Evolutionary conservation across 2,888 invertebrate genomes (phyloP).

Genomic region (Sphaerophoria taeniata): DNA sequence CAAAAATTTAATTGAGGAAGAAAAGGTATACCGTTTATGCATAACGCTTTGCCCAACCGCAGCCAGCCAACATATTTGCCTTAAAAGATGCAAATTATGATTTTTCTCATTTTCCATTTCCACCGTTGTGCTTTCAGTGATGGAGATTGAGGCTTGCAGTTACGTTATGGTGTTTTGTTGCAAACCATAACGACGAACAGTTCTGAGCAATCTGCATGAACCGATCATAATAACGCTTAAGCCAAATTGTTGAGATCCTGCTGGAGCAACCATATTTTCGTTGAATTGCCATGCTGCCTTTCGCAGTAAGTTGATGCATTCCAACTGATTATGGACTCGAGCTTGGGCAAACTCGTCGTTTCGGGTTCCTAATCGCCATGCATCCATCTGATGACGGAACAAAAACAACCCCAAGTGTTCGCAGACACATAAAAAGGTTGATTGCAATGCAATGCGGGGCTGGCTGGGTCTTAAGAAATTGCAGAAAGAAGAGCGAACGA

Average conservation of each 20-base stretch:
- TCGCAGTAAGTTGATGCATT: conserved; percentile 61
- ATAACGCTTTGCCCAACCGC: neutral
- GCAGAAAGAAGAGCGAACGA: neutral
- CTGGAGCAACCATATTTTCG: neutral
- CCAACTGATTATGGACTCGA: conserved; percentile 69
- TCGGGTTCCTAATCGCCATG: conserved; percentile 68
- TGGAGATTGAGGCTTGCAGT: neutral
- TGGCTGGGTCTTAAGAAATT: neutral
- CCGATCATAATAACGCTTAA: conserved; percentile 70
- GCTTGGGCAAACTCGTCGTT: conserved; percentile 56
- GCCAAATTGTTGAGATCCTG: conserved; percentile 40
- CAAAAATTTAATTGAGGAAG: neutral
- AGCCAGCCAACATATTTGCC: conserved; percentile 1
- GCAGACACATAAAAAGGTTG: conserved; percentile 59
- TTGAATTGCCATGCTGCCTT: neutral
- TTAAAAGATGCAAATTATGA: conserved; percentile 63
- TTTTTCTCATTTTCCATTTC: conserved; percentile 64
- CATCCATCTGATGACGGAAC: conserved; percentile 55
- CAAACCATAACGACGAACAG: conserved; percentile 62
- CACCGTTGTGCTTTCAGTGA: conserved; percentile 4
- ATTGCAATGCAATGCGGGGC: conserved; percentile 27
- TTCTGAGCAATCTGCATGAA: conserved; percentile 68
- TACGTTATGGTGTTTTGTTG: conserved; percentile 13
- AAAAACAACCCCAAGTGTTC: conserved; percentile 54
- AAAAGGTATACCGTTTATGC: conserved; percentile 43